Evolutionary conservation across 2,113 vertebrate genomes (phyloP), one percentile per base, ranked within the genome.

Genomic region (Halichoerus grypus): DNA sequence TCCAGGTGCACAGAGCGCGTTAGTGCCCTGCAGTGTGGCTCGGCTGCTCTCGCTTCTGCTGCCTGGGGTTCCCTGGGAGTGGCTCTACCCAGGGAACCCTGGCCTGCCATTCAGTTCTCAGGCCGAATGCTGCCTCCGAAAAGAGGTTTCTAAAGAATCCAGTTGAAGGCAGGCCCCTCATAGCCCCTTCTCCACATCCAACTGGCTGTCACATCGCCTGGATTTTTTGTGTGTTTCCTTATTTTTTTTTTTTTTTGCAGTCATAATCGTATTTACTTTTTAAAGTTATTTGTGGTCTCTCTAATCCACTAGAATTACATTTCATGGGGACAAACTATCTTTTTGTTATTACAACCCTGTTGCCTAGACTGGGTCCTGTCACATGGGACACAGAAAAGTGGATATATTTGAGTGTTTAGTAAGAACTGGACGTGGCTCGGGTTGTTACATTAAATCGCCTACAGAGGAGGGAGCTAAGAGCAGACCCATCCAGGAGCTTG

Each of bases 1-100:
- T 31, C 31, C 31, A 26, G 31, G 55, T 2, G 11, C 36, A 36
- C 1, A 9, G 1, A 46, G 42, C 0, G 4, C 3, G 1, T 12
- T 19, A 42, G 49, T 24, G 13, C 8, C 22, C 33, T 18, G 0
- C 12, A 19, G 4, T 36, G 22, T 14, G 53, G 16, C 5, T 31
- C n/a, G 11, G 15, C n/a, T 1, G 2, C 36, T 19, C 24, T 31
- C 2, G 18, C 33, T 42, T 33, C 72, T 33, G 28, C 36, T 39
- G 51, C 51, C 51, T 49, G 24, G 28, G 2, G 3, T 49, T 71
- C 10, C 28, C 28, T n/a, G 11, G 46, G 7, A 46, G 12, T 4
- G 39, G 16, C 16, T n/a, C 31, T n/a, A 19, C n/a, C 2, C 4
- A n/a, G 13, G 9, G 39, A 19, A 53, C 28, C 19, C 46, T 22